phyloP scores from a whole-genome alignment of 2,113 vertebrate species.

The Microtus oregoni region DNA sequence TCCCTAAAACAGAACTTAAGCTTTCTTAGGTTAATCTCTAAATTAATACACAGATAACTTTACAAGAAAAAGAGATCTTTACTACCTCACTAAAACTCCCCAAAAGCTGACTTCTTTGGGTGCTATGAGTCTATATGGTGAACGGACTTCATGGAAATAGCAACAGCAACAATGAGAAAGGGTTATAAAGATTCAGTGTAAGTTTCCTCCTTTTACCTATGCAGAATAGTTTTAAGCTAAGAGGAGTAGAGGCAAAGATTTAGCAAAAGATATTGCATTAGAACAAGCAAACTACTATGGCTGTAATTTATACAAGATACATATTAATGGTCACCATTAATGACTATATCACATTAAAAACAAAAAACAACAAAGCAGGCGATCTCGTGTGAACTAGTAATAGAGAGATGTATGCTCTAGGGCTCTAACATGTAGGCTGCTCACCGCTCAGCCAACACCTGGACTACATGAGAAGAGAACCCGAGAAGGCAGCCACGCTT shows the following conservation, averaged over 20 bases:
- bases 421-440: not conserved
- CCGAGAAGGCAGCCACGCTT: not conserved
- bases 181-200: not conserved
- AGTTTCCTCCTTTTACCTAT: not conserved
- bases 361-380: not conserved
- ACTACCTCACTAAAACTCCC: not conserved
- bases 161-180: not conserved
- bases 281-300: not conserved
- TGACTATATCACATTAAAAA: not conserved
- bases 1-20: constrained; percentile 14
- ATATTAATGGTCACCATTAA: not conserved
- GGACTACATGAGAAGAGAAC: not conserved
- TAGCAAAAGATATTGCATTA: not conserved
- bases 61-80: not conserved
- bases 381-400: not conserved
- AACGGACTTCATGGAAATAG: not conserved
- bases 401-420: not conserved
- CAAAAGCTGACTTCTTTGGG: not conserved
- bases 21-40: not conserved
- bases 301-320: not conserved
- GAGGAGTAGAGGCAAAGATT: not conserved
- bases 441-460: not conserved
- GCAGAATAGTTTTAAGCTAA: constrained; percentile 2
- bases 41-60: not conserved
- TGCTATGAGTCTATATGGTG: not conserved